Conservation (phyloP, 2,113 vertebrate genomes). For the Cryptotis parvus region DNA sequence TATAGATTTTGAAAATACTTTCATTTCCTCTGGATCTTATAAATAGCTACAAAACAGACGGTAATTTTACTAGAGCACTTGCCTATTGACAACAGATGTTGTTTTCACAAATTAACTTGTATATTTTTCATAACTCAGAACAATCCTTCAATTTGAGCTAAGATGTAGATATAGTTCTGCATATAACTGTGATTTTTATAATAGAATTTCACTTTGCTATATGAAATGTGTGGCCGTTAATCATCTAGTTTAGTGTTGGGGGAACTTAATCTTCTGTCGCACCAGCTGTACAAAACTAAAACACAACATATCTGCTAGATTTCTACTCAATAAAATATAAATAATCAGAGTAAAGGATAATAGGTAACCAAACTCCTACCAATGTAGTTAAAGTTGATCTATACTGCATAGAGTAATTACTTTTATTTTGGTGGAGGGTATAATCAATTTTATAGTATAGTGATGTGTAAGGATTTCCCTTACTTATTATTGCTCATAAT, state of each 20-base stretch:
- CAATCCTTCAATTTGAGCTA: slow-evolving; percentile 86
- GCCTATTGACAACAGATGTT: slow-evolving; percentile 84
- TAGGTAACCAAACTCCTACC: slow-evolving; percentile 48
- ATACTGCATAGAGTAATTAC: not conserved
- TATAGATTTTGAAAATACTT: slow-evolving; percentile 60
- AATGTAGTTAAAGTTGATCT: slow-evolving; percentile 41
- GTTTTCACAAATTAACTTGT: slow-evolving; percentile 87
- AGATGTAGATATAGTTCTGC: slow-evolving; percentile 84
- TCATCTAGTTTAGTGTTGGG: slow-evolving; percentile 81
- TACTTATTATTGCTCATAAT: not conserved
- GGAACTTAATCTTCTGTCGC: slow-evolving; percentile 85
- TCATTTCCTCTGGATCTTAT: slow-evolving; percentile 75
- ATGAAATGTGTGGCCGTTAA: slow-evolving; percentile 83
- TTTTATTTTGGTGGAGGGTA: not conserved
- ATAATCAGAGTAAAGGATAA: slow-evolving; percentile 66
- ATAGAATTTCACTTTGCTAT: slow-evolving; percentile 84
- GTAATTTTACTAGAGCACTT: slow-evolving; percentile 76
- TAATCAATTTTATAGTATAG: not conserved
- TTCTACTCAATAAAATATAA: slow-evolving; percentile 60
- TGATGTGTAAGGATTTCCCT: not conserved
- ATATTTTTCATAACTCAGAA: slow-evolving; percentile 88
- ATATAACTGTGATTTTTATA: slow-evolving; percentile 87
- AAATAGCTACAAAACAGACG: slow-evolving; percentile 79
- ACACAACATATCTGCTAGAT: slow-evolving; percentile 39
- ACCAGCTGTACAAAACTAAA: slow-evolving; percentile 77